Percentiles rank a stretch among this genome's conserved stretches.
phyloP scores from a whole-genome alignment of 2,113 vertebrate species.

The Syngnathus scovelli region DNA sequence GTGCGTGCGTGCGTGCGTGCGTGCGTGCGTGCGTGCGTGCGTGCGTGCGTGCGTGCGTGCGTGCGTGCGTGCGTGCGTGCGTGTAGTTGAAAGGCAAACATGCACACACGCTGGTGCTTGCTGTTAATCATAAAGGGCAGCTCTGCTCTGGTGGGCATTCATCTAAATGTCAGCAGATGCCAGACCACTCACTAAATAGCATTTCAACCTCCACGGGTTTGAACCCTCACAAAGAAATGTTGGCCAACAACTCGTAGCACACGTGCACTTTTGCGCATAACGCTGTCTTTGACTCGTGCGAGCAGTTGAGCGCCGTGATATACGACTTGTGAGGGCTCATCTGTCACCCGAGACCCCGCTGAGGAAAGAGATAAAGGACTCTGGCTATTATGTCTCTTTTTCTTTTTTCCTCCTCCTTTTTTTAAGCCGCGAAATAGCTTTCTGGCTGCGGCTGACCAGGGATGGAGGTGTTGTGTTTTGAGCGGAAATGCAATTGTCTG shows the following conservation, averaged over 20 bases:
- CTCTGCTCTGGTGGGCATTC: constrained; percentile 65
- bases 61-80: no score
- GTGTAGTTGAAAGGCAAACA: constrained; percentile 4
- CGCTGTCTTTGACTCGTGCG: constrained; percentile 44
- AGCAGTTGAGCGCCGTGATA: constrained; percentile 50
- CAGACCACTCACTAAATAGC: constrained; percentile 62
- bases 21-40: no score
- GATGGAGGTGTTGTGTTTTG: constrained; percentile 37
- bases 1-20: no score
- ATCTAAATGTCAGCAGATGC: constrained; percentile 72
- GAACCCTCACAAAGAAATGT: constrained; percentile 16
- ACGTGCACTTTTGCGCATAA: constrained; percentile 22
- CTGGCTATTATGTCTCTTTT: constrained; percentile 38
- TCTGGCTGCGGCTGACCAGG: constrained; percentile 29
- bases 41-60: no score
- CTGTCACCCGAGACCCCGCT: constrained; percentile 41
- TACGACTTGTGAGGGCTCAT: constrained; percentile 51
- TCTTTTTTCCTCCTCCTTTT: neutral
- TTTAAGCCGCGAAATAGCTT: constrained; percentile 39
- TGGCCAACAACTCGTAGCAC: constrained; percentile 18
- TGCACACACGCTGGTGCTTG: constrained; percentile 22
- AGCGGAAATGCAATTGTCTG: constrained; percentile 34
- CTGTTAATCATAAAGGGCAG: constrained; percentile 63
- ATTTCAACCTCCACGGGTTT: constrained; percentile 34
- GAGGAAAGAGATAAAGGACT: constrained; percentile 53